Evolutionary conservation across 2,888 invertebrate genomes (phyloP).

Genomic region (Neoscelio sp.): DNA sequence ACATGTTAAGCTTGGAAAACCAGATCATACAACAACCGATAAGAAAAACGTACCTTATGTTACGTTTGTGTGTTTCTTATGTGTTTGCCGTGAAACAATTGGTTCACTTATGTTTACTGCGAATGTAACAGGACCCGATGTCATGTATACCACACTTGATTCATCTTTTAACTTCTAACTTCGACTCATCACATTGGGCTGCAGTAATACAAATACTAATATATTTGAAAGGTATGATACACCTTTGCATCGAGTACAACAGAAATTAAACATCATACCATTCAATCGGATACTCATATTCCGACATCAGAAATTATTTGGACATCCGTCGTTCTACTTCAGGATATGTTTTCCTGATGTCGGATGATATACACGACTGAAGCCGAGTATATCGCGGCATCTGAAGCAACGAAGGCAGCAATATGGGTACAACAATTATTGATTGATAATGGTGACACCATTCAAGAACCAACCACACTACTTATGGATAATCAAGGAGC

Average conservation of each 20-base stretch:
- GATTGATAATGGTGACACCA: constrained; percentile 9
- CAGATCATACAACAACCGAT: background rate
- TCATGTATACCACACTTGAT: no score
- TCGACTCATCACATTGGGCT: constrained; percentile 47
- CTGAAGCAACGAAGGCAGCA: constrained; percentile 24
- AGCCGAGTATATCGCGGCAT: constrained; percentile 30
- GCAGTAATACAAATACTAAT: constrained; percentile 62
- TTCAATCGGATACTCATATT: constrained; percentile 65
- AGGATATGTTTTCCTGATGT: constrained; percentile 53
- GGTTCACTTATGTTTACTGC: constrained; percentile 63
- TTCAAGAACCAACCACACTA: background rate
- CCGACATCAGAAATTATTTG: constrained; percentile 58
- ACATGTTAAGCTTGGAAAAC: constrained; percentile 15
- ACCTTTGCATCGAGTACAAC: constrained; percentile 54
- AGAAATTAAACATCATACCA: no score
- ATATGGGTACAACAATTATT: constrained; percentile 15
- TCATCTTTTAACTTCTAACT: constrained; percentile 30
- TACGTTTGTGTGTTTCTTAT: no score
- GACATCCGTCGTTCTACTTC: constrained; percentile 60
- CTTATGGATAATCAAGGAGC: constrained; percentile 41
- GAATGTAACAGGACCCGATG: no score
- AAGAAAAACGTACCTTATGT: no score
- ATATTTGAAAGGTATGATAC: constrained; percentile 58
- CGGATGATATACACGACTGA: constrained; percentile 40
- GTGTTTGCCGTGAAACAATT: constrained; percentile 64